A percentile compares a stretch with the other conserved stretches of the same genome.
Evolutionary conservation across 2,113 vertebrate genomes (phyloP).

Genomic region (Triplophysa siluroides): DNA sequence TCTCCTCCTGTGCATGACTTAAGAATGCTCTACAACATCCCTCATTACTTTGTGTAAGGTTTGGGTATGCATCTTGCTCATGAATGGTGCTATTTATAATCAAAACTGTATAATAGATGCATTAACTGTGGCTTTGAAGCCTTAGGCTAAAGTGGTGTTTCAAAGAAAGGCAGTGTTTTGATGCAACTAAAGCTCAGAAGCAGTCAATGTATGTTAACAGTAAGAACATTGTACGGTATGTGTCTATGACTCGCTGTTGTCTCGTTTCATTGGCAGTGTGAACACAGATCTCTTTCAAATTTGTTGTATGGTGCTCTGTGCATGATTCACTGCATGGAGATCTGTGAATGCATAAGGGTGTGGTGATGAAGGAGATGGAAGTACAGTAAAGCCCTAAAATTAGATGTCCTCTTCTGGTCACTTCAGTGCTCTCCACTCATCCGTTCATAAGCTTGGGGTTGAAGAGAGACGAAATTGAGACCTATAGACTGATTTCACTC

Average conservation of each 20-base stretch:
- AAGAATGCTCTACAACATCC: background rate
- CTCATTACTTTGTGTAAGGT: background rate
- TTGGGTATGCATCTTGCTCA: background rate
- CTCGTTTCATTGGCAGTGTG: conserved; percentile 20
- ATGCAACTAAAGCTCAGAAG: conserved; percentile 6
- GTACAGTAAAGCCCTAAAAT: conserved; percentile 22
- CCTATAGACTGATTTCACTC: background rate
- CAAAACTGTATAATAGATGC: conserved; percentile 2
- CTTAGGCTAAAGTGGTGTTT: conserved; percentile 21
- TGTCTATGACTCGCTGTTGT: background rate
- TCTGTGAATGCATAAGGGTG: conserved; percentile 29
- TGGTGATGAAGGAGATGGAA: conserved; percentile 20
- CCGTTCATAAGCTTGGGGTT: conserved; percentile 8
- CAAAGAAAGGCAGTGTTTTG: background rate
- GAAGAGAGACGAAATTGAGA: background rate
- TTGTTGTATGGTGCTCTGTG: background rate
- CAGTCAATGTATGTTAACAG: conserved; percentile 8
- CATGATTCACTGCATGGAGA: background rate
- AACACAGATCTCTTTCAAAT: conserved; percentile 31
- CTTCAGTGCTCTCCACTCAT: background rate
- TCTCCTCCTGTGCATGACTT: background rate
- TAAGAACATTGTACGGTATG: conserved; percentile 6
- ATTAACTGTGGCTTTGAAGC: background rate
- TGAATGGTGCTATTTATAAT: conserved; percentile 15
- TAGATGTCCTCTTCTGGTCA: background rate